Percentiles rank a stretch among this genome's conserved stretches.
These are phyloP conservation scores for Myotis davidii DNA, from an alignment of 2,113 vertebrate genomes.

Conservation along the genomic window DNA sequence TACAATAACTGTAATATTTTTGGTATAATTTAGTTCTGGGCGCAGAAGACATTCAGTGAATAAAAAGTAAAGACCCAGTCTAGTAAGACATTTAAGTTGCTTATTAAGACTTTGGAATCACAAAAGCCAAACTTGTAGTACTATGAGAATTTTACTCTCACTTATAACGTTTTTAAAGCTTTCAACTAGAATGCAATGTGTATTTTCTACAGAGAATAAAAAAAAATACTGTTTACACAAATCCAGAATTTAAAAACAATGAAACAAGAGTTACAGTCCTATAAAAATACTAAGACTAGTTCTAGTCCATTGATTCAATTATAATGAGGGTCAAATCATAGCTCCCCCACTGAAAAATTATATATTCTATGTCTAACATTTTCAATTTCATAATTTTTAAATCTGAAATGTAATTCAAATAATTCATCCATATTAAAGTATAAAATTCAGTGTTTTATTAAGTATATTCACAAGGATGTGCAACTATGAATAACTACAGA, in stretches of 20 bases:
- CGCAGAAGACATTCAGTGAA: background rate
- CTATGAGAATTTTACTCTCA: background rate
- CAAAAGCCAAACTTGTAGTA: background rate
- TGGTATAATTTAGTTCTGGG: background rate
- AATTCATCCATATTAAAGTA: background rate
- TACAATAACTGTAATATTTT: background rate
- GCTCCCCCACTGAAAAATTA: background rate
- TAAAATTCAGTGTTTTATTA: background rate
- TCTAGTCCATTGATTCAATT: background rate
- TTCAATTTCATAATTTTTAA: constrained; percentile 19
- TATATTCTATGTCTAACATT: background rate
- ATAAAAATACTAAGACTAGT: background rate
- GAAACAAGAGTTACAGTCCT: background rate
- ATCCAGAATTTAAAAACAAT: background rate
- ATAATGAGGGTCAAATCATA: background rate
- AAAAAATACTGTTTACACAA: background rate
- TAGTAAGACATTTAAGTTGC: background rate
- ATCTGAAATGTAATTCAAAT: background rate
- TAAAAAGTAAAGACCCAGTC: background rate
- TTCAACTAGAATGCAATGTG: background rate
- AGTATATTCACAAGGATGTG: background rate
- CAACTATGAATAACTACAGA: background rate
- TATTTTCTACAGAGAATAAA: background rate
- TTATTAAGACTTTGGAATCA: background rate
- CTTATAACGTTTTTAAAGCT: constrained; percentile 12